A percentile compares a stretch with the other conserved stretches of the same genome.
phyloP scores from a whole-genome alignment of 2,113 vertebrate genomes.

The Pontoporia blainvillei region DNA sequence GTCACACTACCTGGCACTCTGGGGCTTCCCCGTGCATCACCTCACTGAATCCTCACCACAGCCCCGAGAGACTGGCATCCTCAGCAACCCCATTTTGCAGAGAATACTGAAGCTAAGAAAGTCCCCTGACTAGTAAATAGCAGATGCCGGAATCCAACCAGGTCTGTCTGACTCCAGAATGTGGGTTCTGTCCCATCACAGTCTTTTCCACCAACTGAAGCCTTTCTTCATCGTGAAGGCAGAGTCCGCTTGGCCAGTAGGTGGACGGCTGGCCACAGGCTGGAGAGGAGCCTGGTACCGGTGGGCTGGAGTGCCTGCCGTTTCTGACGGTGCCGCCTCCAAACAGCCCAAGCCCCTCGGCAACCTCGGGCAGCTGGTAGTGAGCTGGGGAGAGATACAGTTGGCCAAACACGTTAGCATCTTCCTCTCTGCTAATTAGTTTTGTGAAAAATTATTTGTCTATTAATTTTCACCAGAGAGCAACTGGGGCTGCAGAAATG shows the following conservation, averaged over 20 bases:
- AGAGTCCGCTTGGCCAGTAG: background rate
- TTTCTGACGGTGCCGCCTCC: background rate
- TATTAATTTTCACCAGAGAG: constrained; percentile 78
- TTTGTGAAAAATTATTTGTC: constrained; percentile 79
- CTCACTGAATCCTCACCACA: background rate
- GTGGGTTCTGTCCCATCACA: background rate
- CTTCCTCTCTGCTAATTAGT: constrained; percentile 82
- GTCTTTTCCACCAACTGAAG: background rate
- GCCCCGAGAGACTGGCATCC: accelerated
- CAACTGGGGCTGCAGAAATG: constrained; percentile 54
- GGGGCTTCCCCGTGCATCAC: too few species aligned
- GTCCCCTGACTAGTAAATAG: background rate
- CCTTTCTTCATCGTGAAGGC: background rate
- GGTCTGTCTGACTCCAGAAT: background rate
- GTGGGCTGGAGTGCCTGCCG: accelerated
- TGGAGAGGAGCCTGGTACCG: accelerated
- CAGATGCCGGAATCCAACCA: background rate
- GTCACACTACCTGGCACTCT: too few species aligned
- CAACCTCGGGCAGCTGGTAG: background rate
- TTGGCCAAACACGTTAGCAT: constrained; percentile 76
- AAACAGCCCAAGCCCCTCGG: background rate
- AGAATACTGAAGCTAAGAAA: background rate
- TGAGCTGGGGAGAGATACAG: constrained; percentile 44
- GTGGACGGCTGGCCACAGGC: accelerated
- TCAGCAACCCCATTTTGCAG: background rate